phyloP scores from a whole-genome alignment of 2,888 invertebrate genomes.

The Actias luna region DNA sequence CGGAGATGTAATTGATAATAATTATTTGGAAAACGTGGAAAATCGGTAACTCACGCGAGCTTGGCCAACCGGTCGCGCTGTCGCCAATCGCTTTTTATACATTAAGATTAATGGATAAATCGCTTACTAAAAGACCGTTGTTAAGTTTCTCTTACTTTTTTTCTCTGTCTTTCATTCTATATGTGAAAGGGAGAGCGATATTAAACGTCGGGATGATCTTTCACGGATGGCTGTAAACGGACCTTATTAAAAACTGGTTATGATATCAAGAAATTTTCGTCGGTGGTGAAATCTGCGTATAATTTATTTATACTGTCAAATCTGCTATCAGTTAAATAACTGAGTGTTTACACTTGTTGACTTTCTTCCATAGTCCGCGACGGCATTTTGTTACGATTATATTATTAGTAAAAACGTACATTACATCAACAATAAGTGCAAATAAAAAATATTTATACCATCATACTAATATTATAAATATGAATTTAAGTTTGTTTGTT shows the following conservation, averaged over 20 bases:
- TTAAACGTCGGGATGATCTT: not conserved
- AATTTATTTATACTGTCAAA: not conserved
- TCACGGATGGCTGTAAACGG: not conserved
- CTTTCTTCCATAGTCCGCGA: not conserved
- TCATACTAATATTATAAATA: too few species aligned
- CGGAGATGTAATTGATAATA: slow-evolving; percentile 38
- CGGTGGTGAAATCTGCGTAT: not conserved
- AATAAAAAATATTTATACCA: too few species aligned
- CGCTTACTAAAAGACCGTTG: slow-evolving; percentile 12
- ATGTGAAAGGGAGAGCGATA: slow-evolving; percentile 7
- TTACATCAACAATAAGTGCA: too few species aligned
- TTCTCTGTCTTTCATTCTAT: not conserved
- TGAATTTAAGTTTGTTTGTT: too few species aligned
- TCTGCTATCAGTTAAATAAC: not conserved
- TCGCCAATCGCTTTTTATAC: slow-evolving; percentile 30
- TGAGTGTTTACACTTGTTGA: not conserved
- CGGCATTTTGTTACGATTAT: not conserved
- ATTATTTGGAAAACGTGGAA: slow-evolving; percentile 58
- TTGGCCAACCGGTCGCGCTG: slow-evolving; percentile 34
- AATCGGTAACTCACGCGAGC: slow-evolving; percentile 40
- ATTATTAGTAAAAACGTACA: too few species aligned
- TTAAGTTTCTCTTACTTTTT: slow-evolving; percentile 15
- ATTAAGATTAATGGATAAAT: slow-evolving; percentile 14
- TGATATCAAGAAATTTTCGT: not conserved
- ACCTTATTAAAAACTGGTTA: slow-evolving; percentile 7